Evolutionary conservation across 2,113 vertebrate species (phyloP).

Genomic region (Myiozetetes cayanensis): DNA sequence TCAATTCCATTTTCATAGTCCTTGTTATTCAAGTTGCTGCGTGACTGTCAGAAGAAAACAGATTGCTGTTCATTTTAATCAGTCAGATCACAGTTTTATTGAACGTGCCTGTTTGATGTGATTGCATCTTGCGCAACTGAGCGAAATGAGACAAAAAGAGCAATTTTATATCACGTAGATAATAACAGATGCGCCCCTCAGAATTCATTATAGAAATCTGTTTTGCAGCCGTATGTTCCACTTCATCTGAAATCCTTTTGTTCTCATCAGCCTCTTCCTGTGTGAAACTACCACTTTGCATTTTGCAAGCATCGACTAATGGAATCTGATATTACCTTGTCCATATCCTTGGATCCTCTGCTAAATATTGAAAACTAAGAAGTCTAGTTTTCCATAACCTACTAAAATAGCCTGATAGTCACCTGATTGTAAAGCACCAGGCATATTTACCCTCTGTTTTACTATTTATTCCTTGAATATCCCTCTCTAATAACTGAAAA

Average conservation of each 20-base stretch:
- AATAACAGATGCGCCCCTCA: conserved; percentile 66
- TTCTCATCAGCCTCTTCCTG: conserved; percentile 65
- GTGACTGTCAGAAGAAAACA: conserved; percentile 60
- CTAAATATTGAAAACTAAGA: conserved; percentile 9
- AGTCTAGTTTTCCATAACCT: not conserved
- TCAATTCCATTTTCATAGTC: conserved; percentile 22
- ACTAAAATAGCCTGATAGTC: not conserved
- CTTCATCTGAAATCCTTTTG: conserved; percentile 69
- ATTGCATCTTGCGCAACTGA: conserved; percentile 38
- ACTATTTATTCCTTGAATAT: not conserved
- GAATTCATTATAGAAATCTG: conserved; percentile 70
- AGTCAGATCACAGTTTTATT: conserved; percentile 61
- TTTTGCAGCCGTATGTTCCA: conserved; percentile 61
- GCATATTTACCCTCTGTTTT: not conserved
- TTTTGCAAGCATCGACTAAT: conserved; percentile 52
- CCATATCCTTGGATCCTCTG: not conserved
- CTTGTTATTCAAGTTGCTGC: conserved; percentile 43
- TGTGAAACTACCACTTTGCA: conserved; percentile 52
- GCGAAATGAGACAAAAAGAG: conserved; percentile 65
- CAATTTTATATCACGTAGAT: conserved; percentile 65
- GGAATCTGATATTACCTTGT: conserved; percentile 52
- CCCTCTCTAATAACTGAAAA: not conserved
- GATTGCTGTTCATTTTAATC: conserved; percentile 65
- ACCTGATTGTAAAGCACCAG: not conserved
- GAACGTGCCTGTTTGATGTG: conserved; percentile 39